Evolutionary conservation across 2,113 vertebrate species (phyloP).

Genomic region (Eudyptes chrysolophus): DNA sequence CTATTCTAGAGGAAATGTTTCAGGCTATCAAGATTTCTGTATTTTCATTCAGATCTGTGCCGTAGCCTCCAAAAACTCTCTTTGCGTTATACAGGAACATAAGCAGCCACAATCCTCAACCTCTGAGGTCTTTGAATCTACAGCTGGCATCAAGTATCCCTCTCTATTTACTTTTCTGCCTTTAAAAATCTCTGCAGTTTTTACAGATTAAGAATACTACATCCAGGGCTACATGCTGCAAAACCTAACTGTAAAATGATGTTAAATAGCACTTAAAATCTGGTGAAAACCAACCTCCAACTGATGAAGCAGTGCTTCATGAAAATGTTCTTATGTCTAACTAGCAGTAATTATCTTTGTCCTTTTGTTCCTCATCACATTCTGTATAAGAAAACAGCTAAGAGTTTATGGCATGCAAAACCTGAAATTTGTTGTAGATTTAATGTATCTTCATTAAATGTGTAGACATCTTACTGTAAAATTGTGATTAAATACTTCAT

Average conservation of each 20-base stretch:
- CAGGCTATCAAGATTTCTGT: not conserved
- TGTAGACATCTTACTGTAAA: not conserved
- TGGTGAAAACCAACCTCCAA: not conserved
- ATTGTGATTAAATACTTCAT: not conserved
- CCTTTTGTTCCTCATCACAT: not conserved
- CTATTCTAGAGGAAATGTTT: not conserved
- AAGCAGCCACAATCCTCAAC: rapidly evolving
- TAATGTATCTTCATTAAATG: not conserved
- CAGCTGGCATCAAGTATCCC: not conserved
- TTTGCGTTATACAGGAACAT: not conserved
- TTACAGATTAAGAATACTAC: not conserved
- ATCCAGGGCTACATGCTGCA: rapidly evolving
- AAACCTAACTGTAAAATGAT: not conserved
- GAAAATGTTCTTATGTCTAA: not conserved
- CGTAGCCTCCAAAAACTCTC: not conserved
- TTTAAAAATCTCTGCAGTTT: not conserved
- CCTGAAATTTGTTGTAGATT: not conserved
- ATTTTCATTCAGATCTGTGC: not conserved
- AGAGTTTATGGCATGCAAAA: not conserved
- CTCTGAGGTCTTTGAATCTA: not conserved
- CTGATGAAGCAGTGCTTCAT: not conserved
- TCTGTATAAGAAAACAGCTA: not conserved
- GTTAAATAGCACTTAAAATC: not conserved
- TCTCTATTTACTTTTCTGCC: not conserved
- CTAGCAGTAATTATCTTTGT: not conserved